phyloP scores from a whole-genome alignment of 2,888 invertebrate genomes.

The Andrena haemorrhoa region DNA sequence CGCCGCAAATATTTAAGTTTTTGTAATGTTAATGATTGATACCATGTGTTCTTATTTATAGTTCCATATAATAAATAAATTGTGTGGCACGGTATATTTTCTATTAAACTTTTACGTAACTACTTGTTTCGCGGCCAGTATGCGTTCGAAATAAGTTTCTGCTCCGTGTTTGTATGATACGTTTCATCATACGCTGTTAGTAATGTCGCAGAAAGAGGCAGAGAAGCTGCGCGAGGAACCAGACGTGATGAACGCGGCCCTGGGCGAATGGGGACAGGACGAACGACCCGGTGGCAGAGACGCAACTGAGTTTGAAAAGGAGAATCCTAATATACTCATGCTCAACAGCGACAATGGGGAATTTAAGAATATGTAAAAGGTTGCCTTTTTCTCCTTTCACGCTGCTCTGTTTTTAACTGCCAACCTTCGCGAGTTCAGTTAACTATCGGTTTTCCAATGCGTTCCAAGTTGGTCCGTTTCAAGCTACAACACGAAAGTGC shows the following conservation, averaged over 20 bases:
- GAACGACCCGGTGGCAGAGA: slow-evolving; percentile 88
- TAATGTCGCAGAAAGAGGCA: slow-evolving; percentile 89
- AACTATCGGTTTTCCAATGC: slow-evolving; percentile 22
- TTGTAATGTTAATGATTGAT: slow-evolving; percentile 5
- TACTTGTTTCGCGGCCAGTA: not conserved
- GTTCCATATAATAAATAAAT: slow-evolving; percentile 30
- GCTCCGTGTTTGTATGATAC: slow-evolving; percentile 32
- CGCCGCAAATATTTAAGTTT: slow-evolving; percentile 18
- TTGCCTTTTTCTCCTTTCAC: slow-evolving; percentile 1
- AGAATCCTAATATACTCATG: slow-evolving; percentile 92
- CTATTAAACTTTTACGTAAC: slow-evolving; percentile 26
- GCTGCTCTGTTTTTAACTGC: slow-evolving; percentile 50
- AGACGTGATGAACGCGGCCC: slow-evolving; percentile 90
- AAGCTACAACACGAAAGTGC: not conserved
- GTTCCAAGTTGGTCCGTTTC: slow-evolving; percentile 24
- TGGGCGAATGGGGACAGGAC: slow-evolving; percentile 91
- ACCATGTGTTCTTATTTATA: slow-evolving; percentile 24
- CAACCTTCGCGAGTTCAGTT: not conserved
- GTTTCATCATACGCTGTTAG: slow-evolving; percentile 76
- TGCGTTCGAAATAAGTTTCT: slow-evolving; percentile 34
- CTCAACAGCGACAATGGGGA: slow-evolving; percentile 89
- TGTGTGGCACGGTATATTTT: slow-evolving; percentile 20
- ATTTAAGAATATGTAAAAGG: slow-evolving; percentile 90
- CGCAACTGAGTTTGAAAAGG: slow-evolving; percentile 91
- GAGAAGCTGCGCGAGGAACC: slow-evolving; percentile 88